These are phyloP conservation scores for Cyanoderma ruficeps DNA, from an alignment of 2,113 vertebrate genomes.

Conservation along the genomic window DNA sequence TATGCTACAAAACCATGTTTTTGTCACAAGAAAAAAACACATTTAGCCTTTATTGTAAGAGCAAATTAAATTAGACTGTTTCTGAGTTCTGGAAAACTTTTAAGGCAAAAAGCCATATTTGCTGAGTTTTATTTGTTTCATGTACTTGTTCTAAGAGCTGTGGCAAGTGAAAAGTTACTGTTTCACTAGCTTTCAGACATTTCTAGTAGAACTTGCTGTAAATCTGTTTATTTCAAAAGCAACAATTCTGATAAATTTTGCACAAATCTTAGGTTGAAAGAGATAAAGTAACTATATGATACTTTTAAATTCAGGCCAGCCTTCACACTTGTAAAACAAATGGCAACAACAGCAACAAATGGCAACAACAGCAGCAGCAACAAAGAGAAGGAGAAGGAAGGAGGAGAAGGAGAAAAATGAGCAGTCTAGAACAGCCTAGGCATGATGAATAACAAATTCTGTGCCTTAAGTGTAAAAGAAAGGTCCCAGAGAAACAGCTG, in stretches of 20 bases:
- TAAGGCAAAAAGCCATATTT: neutral
- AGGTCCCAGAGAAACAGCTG: neutral
- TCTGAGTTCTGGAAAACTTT: neutral
- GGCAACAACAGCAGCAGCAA: neutral
- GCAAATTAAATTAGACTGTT: neutral
- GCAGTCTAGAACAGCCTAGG: neutral
- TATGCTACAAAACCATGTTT: neutral
- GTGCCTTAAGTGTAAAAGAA: neutral
- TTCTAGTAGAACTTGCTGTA: neutral
- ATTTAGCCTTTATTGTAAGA: neutral
- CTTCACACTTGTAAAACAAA: neutral
- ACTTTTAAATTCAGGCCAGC: neutral
- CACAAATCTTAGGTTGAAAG: neutral
- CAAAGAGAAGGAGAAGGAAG: too few species aligned
- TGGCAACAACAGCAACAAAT: neutral
- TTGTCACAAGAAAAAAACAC: neutral
- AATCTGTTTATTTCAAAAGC: neutral
- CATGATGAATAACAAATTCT: neutral
- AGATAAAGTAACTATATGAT: neutral
- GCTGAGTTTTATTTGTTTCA: neutral
- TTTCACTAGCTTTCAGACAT: neutral
- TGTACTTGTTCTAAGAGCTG: neutral
- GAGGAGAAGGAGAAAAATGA: neutral
- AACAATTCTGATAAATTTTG: neutral
- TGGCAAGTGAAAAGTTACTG: neutral